Conservation (phyloP, 2,113 vertebrate species). For the Trinectes maculatus region DNA sequence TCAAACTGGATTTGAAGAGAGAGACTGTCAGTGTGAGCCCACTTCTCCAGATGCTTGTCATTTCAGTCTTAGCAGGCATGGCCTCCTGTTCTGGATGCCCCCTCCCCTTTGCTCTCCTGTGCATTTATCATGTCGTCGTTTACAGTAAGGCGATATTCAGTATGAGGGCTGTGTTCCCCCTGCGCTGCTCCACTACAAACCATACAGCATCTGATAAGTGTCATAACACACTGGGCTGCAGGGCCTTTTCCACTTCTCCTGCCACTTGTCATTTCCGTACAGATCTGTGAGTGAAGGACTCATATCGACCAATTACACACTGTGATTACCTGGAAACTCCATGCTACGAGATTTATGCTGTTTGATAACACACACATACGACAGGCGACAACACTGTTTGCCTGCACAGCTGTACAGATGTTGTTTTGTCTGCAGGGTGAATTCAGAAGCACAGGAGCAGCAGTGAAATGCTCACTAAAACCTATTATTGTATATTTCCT, state of each 20-base stretch:
- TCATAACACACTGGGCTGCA: constrained; percentile 37
- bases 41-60: constrained; percentile 72
- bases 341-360: neutral
- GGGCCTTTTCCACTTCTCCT: constrained; percentile 30
- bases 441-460: too few species aligned
- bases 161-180: constrained; percentile 54
- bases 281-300: too few species aligned
- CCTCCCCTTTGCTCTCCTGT: constrained; percentile 40
- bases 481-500: too few species aligned
- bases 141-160: constrained; percentile 68
- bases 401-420: too few species aligned
- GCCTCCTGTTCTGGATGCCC: constrained; percentile 76
- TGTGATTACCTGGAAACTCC: neutral
- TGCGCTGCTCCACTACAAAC: constrained; percentile 42
- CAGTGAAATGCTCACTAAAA: too few species aligned
- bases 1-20: neutral
- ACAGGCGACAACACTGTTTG: too few species aligned
- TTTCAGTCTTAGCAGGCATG: constrained; percentile 70
- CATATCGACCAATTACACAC: too few species aligned
- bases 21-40: constrained; percentile 37
- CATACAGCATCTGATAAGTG: constrained; percentile 53
- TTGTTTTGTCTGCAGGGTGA: too few species aligned
- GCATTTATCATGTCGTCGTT: constrained; percentile 74
- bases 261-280: constrained; percentile 35
- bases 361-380: too few species aligned